These are phyloP conservation scores for Achlya flavicornis DNA, from an alignment of 2,888 invertebrate species.

Conservation along the genomic window DNA sequence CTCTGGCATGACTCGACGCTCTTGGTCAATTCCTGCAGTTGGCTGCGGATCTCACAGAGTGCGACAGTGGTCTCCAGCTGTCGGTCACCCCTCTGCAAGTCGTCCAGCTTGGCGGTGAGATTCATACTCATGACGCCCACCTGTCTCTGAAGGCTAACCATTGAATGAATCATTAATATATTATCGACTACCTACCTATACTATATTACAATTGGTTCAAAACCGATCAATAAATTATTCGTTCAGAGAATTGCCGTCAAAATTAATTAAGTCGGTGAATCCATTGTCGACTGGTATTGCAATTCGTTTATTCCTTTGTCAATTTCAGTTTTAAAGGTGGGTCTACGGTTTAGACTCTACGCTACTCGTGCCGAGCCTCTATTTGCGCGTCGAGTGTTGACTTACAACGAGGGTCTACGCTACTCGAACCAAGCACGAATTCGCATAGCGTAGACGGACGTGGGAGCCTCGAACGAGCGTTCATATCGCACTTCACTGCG, in stretches of 20 bases:
- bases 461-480: too few relatives aligned
- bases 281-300: not conserved
- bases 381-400: too few relatives aligned
- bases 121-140: constrained; percentile 99
- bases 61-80: constrained; percentile 97
- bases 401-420: too few relatives aligned
- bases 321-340: not conserved
- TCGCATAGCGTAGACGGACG: too few relatives aligned
- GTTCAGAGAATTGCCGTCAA: not conserved
- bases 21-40: constrained; percentile 96
- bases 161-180: constrained; percentile 19
- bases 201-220: not conserved
- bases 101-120: constrained; percentile 96
- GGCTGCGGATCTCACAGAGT: constrained; percentile 95
- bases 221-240: not conserved
- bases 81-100: constrained; percentile 94
- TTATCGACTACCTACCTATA: not conserved
- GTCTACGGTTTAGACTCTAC: too few relatives aligned
- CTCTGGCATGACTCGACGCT: constrained; percentile 97
- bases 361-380: too few relatives aligned
- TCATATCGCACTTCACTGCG: too few relatives aligned
- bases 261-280: not conserved
- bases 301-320: not conserved
- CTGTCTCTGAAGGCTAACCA: constrained; percentile 96
- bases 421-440: too few relatives aligned